These are phyloP conservation scores for Cataglyphis hispanica DNA, from an alignment of 1,140 invertebrate species.

Conservation along the genomic window DNA sequence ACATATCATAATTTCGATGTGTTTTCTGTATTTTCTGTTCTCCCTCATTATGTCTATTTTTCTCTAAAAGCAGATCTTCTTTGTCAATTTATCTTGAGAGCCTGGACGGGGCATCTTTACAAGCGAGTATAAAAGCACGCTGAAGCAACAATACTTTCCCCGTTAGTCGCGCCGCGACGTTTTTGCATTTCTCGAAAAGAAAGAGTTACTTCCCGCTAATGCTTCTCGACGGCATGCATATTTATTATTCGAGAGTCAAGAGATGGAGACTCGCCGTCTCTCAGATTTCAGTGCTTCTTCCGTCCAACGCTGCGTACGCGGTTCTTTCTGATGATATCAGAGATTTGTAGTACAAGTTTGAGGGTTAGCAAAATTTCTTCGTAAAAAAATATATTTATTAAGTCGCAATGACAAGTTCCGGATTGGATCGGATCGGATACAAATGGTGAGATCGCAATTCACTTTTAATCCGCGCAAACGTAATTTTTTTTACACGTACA, in stretches of 20 bases:
- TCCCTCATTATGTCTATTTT: background rate
- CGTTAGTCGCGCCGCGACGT: slow-evolving; percentile 25
- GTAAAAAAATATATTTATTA: background rate
- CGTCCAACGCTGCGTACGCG: background rate
- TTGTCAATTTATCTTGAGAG: slow-evolving; percentile 17
- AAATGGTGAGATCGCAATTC: background rate
- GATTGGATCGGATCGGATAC: background rate
- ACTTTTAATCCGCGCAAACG: slow-evolving; percentile 5
- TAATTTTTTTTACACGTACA: slow-evolving; percentile 26
- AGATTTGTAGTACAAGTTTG: slow-evolving; percentile 18
- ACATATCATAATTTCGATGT: background rate
- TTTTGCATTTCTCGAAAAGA: slow-evolving; percentile 54
- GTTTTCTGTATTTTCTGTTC: background rate
- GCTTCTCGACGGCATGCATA: slow-evolving; percentile 57
- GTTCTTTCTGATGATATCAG: slow-evolving; percentile 1
- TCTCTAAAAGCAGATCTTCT: background rate
- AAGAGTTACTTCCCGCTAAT: slow-evolving; percentile 66
- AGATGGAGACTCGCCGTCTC: slow-evolving; percentile 51
- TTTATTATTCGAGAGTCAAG: slow-evolving; percentile 67
- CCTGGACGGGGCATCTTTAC: background rate
- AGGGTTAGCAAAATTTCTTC: background rate
- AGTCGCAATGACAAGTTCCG: background rate
- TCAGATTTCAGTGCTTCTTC: slow-evolving; percentile 35
- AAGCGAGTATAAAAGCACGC: background rate
- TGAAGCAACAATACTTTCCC: slow-evolving; percentile 40